These are phyloP conservation scores for Enchytraeus crypticus DNA, from an alignment of 2,888 invertebrate genomes.

Conservation along the genomic window DNA sequence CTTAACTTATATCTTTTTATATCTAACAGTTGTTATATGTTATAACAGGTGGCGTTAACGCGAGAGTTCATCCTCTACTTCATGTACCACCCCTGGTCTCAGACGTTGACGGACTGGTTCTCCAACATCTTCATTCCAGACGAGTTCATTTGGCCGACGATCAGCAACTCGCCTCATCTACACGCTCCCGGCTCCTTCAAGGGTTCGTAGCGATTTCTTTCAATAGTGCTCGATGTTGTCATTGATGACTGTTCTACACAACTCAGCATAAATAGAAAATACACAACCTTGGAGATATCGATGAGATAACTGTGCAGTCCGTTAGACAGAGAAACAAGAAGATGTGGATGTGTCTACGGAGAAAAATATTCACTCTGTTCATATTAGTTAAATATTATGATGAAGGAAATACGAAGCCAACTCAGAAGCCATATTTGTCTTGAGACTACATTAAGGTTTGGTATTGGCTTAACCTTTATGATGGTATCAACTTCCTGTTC, in stretches of 20 bases:
- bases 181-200: slow-evolving; percentile 20
- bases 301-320: neutral
- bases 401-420: too few relatives aligned
- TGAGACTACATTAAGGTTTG: too few relatives aligned
- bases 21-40: too few relatives aligned
- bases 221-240: neutral
- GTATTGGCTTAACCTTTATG: too few relatives aligned
- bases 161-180: slow-evolving; percentile 24
- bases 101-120: slow-evolving; percentile 18
- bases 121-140: slow-evolving; percentile 21
- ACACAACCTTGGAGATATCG: neutral
- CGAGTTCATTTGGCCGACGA: slow-evolving; percentile 23
- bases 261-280: neutral
- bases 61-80: slow-evolving; percentile 18
- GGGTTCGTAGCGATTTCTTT: slow-evolving; percentile 8
- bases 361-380: too few relatives aligned
- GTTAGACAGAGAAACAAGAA: neutral
- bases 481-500: too few relatives aligned
- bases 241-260: too few relatives aligned
- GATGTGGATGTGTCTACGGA: too few relatives aligned
- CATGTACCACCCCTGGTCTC: slow-evolving; percentile 9
- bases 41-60: slow-evolving; percentile 13
- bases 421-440: too few relatives aligned
- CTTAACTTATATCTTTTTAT: too few relatives aligned
- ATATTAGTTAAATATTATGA: too few relatives aligned